phyloP scores from a whole-genome alignment of 1,140 invertebrate genomes.

The Cherax quadricarinatus region DNA sequence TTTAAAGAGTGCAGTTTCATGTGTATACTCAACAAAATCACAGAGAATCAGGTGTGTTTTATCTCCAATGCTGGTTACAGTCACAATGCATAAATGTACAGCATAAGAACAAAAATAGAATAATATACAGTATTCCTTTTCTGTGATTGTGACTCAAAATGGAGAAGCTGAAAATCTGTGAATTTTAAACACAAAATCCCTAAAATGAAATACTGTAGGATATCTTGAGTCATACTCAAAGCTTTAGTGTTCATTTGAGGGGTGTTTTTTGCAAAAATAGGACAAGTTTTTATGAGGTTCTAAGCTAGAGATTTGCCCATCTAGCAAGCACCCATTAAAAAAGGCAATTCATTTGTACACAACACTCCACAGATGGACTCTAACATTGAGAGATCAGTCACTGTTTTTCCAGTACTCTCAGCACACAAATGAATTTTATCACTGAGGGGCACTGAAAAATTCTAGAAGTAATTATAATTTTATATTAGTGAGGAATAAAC shows the following conservation, averaged over 20 bases:
- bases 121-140: neutral
- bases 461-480: conserved; percentile 25
- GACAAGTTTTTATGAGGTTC: conserved; percentile 36
- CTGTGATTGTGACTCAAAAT: neutral
- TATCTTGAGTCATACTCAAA: conserved; percentile 5
- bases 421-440: conserved; percentile 18
- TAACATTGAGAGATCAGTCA: conserved; percentile 13
- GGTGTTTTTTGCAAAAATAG: conserved; percentile 45
- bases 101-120: conserved; percentile 40
- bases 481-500: neutral
- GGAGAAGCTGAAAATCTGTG: neutral
- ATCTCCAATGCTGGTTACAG: conserved; percentile 3
- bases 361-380: conserved; percentile 53
- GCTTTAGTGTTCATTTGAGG: conserved; percentile 21
- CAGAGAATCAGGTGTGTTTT: conserved; percentile 27
- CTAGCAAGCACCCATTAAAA: conserved; percentile 53
- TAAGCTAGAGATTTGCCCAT: conserved; percentile 56
- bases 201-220: conserved; percentile 1
- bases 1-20: conserved; percentile 31
- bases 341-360: conserved; percentile 55
- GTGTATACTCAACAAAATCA: conserved; percentile 43
- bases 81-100: conserved; percentile 37
- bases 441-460: conserved; percentile 14
- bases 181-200: neutral
- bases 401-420: neutral